These are phyloP conservation scores for Neoitamus cyanurus DNA, from an alignment of 2,888 invertebrate species.

Conservation along the genomic window DNA sequence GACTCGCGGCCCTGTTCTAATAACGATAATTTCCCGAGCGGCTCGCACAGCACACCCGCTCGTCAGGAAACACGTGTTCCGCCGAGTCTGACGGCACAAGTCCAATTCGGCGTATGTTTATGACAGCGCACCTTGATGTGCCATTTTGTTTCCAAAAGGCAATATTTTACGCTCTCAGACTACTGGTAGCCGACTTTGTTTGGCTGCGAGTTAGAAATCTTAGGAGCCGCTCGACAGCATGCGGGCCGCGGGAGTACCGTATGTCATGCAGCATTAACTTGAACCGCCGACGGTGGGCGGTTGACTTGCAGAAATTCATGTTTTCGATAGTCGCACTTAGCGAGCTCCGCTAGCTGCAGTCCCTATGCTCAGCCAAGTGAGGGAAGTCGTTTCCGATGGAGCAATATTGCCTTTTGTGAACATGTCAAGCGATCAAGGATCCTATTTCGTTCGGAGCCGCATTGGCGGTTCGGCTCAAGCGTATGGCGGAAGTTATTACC, in stretches of 20 bases:
- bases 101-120: constrained; percentile 21
- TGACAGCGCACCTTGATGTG: constrained; percentile 38
- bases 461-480: not conserved
- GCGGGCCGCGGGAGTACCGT: not conserved
- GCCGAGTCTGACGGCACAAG: not conserved
- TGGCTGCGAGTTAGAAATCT: constrained; percentile 4
- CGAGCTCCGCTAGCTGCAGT: not conserved
- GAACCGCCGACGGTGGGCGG: not conserved
- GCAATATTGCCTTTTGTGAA: not conserved
- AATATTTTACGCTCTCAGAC: constrained; percentile 36
- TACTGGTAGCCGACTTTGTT: constrained; percentile 37
- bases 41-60: not conserved
- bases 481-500: not conserved
- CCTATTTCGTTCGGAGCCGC: not conserved
- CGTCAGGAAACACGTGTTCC: constrained; percentile 34
- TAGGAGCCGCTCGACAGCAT: not conserved
- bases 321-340: constrained; percentile 30
- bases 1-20: not conserved
- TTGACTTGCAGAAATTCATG: constrained; percentile 17
- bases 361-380: not conserved
- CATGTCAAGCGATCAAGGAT: not conserved
- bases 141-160: constrained; percentile 9
- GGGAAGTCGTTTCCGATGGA: constrained; percentile 24
- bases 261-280: constrained; percentile 19
- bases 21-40: not conserved